phyloP scores from a whole-genome alignment of 2,888 invertebrate genomes.

The Tenthredo distinguenda region DNA sequence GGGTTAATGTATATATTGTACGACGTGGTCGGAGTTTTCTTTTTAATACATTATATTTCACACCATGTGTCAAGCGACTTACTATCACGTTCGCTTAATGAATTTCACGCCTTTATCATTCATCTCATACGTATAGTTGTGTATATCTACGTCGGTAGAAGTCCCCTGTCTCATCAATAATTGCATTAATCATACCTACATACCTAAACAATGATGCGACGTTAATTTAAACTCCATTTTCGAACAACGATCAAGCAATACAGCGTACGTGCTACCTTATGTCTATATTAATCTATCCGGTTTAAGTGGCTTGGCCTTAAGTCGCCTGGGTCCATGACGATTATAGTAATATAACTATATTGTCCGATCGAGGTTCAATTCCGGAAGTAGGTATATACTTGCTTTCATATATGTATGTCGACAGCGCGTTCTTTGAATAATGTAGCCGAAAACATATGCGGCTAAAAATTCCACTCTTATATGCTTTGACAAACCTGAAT shows the following conservation, averaged over 20 bases:
- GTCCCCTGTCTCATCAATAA: neutral
- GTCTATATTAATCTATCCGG: constrained; percentile 31
- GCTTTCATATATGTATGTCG: neutral
- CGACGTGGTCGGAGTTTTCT: neutral
- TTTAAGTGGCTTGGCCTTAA: constrained; percentile 11
- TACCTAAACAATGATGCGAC: neutral
- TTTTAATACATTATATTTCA: neutral
- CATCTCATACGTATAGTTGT: neutral
- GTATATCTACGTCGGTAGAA: neutral
- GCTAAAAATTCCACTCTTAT: neutral
- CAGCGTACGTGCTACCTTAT: neutral
- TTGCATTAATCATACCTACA: neutral
- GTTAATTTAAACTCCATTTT: constrained; percentile 1
- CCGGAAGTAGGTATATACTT: neutral
- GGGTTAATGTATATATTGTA: neutral
- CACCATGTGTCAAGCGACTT: constrained; percentile 4
- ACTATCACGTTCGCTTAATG: neutral
- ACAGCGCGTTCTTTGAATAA: neutral
- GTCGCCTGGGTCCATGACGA: neutral
- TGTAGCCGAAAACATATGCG: neutral
- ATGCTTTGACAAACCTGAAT: neutral
- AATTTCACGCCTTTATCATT: neutral
- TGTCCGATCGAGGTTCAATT: neutral
- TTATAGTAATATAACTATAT: constrained; percentile 9
- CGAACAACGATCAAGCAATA: neutral